Conservation (phyloP, 35 echinoderm and acorn worm genomes). For the Anneissia japonica region DNA sequence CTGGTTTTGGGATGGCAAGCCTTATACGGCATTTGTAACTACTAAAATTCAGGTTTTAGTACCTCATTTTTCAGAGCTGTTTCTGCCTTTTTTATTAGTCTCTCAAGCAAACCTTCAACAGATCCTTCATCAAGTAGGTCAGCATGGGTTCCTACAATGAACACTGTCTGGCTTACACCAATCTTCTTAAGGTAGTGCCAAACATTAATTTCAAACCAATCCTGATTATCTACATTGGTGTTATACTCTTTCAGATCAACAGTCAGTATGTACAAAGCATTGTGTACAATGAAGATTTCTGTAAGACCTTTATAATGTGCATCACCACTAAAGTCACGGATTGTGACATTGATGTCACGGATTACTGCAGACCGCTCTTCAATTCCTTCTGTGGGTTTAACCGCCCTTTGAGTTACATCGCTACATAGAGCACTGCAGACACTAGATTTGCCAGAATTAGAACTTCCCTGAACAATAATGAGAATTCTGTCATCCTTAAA, state of each 20-base stretch:
- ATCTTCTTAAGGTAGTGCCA: background rate
- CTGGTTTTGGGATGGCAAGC: too few species aligned
- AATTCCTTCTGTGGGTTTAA: background rate
- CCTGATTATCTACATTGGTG: background rate
- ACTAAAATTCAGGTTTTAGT: too few species aligned
- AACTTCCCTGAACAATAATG: background rate
- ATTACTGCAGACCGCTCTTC: background rate
- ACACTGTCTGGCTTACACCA: background rate
- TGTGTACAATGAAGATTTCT: background rate
- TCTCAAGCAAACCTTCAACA: background rate
- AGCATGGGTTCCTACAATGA: background rate
- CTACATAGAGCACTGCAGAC: background rate
- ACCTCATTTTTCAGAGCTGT: background rate
- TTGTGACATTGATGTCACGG: background rate
- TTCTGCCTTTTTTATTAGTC: background rate
- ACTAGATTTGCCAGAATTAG: background rate
- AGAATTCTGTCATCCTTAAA: background rate
- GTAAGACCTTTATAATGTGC: background rate
- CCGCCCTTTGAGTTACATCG: background rate
- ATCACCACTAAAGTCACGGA: background rate
- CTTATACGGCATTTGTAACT: too few species aligned
- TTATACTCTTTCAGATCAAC: background rate
- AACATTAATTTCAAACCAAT: background rate
- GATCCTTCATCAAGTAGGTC: background rate
- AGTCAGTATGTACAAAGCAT: background rate